phyloP scores from a whole-genome alignment of 2,888 invertebrate genomes.

The Ormyrus pomaceus region DNA sequence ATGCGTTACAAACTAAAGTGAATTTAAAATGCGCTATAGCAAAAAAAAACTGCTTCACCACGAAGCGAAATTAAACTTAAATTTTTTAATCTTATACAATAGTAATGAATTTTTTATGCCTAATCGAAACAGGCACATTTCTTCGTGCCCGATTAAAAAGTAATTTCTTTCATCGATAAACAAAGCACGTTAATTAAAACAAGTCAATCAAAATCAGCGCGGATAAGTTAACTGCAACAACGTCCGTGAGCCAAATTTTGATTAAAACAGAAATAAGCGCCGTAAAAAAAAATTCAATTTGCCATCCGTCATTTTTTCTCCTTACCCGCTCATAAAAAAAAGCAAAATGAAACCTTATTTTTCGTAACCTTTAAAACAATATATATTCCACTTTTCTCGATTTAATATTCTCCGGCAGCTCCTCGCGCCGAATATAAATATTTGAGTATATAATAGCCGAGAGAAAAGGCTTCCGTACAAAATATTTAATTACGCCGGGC shows the following conservation, averaged over 20 bases:
- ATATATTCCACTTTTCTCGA: neutral
- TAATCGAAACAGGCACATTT: no score
- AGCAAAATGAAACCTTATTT: neutral
- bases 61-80: no score
- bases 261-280: neutral
- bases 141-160: constrained; percentile 60
- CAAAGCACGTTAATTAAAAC: constrained; percentile 67
- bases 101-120: no score
- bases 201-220: constrained; percentile 45
- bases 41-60: neutral
- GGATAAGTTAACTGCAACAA: constrained; percentile 13
- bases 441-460: constrained; percentile 7
- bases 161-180: constrained; percentile 63
- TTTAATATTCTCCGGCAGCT: no score
- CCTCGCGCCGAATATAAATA: no score
- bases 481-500: constrained; percentile 49
- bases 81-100: no score
- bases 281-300: constrained; percentile 5
- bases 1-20: no score
- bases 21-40: neutral
- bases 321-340: neutral
- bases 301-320: neutral
- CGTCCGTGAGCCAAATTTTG: constrained; percentile 23
- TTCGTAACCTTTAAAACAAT: neutral
- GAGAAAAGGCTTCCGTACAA: constrained; percentile 5